Conservation (phyloP, 2,797 vertebrate genomes). For the Sparus aurata region DNA sequence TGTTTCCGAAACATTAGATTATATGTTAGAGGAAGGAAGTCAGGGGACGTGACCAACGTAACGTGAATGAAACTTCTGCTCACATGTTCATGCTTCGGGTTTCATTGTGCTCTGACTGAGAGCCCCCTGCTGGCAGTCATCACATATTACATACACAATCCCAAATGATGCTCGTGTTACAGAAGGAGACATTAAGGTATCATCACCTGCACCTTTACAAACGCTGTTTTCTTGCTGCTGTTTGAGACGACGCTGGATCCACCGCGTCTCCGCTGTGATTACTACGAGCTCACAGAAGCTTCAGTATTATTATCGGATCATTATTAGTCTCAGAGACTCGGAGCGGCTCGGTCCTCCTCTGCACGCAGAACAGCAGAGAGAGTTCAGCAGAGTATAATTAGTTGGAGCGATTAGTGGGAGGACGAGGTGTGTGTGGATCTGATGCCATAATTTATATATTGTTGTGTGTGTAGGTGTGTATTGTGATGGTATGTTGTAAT, state of each 20-base stretch:
- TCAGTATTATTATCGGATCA: conserved; percentile 10
- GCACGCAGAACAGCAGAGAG: conserved; percentile 41
- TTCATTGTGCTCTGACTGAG: no score
- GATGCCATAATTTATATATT: conserved; percentile 22
- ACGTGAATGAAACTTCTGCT: no score
- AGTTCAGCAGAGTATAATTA: conserved; percentile 62
- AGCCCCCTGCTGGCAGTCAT: no score
- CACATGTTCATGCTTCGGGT: no score
- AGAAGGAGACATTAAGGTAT: background rate
- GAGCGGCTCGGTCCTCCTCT: conserved; percentile 47
- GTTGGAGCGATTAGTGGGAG: conserved; percentile 53
- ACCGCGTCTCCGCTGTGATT: background rate
- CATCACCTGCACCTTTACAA: background rate
- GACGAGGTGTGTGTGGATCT: conserved; percentile 32
- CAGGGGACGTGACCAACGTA: no score
- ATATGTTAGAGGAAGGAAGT: no score
- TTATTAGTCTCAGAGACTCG: conserved; percentile 27
- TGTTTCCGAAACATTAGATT: no score
- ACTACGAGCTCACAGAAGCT: conserved; percentile 20
- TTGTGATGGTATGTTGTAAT: conserved; percentile 18
- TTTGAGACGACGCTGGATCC: background rate
- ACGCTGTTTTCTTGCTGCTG: background rate
- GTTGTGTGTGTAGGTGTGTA: conserved; percentile 30
- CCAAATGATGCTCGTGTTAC: background rate
- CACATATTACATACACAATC: no score